A percentile compares a stretch with the other conserved stretches of the same genome.
Evolutionary conservation across 2,888 invertebrate species (phyloP).

Genomic region (Holacanthella duospinosa): DNA sequence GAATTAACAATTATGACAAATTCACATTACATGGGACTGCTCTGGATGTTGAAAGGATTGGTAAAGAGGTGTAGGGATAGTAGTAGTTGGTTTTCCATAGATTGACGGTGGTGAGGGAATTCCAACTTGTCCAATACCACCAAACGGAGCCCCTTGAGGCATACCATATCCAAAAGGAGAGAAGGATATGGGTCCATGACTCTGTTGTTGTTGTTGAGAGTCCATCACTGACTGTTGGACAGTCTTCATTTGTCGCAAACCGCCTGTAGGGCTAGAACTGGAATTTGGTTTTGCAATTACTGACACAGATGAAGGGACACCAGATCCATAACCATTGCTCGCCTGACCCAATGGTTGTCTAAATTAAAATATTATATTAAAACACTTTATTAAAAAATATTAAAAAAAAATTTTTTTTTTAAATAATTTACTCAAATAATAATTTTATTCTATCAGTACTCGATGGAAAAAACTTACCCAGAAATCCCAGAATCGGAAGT

Average conservation of each 20-base stretch:
- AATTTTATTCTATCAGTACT: no score
- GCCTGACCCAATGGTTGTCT: slow-evolving; percentile 27
- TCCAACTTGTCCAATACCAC: not conserved
- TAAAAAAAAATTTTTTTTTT: not conserved
- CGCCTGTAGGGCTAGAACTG: slow-evolving; percentile 33
- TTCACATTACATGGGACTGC: not conserved
- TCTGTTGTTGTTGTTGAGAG: not conserved
- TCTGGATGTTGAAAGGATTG: not conserved
- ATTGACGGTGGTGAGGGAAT: slow-evolving; percentile 5
- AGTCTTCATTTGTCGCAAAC: not conserved
- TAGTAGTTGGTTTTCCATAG: not conserved
- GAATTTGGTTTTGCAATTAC: slow-evolving; percentile 36
- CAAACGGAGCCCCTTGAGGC: slow-evolving; percentile 5
- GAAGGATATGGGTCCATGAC: not conserved
- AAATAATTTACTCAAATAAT: not conserved
- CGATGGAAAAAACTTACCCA: not conserved
- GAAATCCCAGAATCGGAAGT: not conserved
- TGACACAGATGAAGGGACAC: slow-evolving; percentile 27
- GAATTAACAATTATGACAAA: not conserved
- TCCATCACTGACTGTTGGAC: not conserved
- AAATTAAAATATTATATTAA: no score
- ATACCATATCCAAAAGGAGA: slow-evolving; percentile 5
- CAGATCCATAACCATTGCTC: slow-evolving; percentile 26
- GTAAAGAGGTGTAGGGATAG: not conserved
- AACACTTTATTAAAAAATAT: no score